Evolutionary conservation across 2,888 invertebrate genomes (phyloP), one percentile per base, ranked within the genome.

Genomic region (Limnephilus marmoratus): DNA sequence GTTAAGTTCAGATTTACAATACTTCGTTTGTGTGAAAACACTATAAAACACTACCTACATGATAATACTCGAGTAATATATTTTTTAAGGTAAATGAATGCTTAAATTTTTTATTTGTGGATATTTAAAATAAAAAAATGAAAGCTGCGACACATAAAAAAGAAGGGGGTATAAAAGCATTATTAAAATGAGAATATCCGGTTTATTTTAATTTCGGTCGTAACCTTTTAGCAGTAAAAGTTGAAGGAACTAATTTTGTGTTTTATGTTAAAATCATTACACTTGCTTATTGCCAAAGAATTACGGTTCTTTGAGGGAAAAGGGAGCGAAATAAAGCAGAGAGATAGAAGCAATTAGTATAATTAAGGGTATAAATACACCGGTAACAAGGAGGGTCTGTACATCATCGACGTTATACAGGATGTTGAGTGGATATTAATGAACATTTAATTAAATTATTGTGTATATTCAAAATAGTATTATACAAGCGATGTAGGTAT

Each of bases 301-400:
- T 41, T 45, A 85, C 85, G 88, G 37, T 88, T 88, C 88, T 88
- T 88, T 88, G 88, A 88, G 80, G 80, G 80, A 45, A 88, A 88
- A 37, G 45, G 49, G 45, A 68, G 88, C 31, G 80, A 88, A 80
- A 88, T 80, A 88, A 31, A 34, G 68, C 80, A 88, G 68, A 37
- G 88, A 88, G 88, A 88, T 88, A 80, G 80, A 88, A 53, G 88
- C 88, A 88, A 88, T 88, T 88, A 88, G 88, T 68, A 80, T 88
- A 88, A 88, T 88, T 88, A 88, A 88, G 88, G 88, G 80, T 68
- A 80, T 88, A 80, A 88, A 87, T 87, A 85, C 12, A 85, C 85
- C 85, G n/a, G 37, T 85, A 85, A 41, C 85, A 41, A 85, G 41
- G 37, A 41, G 41, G 45, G 85, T n/a, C 82, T 83, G 82, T 83